Conservation (phyloP, 2,888 invertebrate genomes). For the Amaurobius ferox region DNA sequence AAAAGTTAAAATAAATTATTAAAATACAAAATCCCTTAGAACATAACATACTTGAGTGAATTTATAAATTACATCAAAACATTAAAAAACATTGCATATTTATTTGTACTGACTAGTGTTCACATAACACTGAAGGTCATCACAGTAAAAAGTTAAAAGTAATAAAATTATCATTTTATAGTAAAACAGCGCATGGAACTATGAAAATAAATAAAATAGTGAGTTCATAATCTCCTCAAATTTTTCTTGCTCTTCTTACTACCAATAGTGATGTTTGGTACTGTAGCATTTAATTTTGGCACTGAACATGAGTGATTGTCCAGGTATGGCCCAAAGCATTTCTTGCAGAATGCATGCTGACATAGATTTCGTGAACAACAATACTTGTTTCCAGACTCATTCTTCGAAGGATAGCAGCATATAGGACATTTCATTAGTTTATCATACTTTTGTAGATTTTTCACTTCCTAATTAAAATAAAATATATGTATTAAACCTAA, state of each 20-base stretch:
- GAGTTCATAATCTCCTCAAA: background rate
- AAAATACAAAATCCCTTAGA: no score
- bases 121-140: no score
- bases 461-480: background rate
- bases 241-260: constrained; percentile 17
- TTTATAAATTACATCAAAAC: no score
- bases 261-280: constrained; percentile 9
- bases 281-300: background rate
- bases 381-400: background rate
- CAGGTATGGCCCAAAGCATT: background rate
- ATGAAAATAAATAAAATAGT: no score
- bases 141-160: no score
- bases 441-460: background rate
- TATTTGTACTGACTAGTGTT: no score
- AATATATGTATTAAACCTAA: no score
- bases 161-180: no score
- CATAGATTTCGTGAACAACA: constrained; percentile 15
- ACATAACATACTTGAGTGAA: no score
- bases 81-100: no score
- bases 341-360: background rate
- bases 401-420: background rate
- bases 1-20: no score
- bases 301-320: background rate
- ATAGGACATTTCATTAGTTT: constrained; percentile 12
- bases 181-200: no score